phyloP scores from a whole-genome alignment of 2,888 invertebrate species.

The Trichogramma dendrolimi region DNA sequence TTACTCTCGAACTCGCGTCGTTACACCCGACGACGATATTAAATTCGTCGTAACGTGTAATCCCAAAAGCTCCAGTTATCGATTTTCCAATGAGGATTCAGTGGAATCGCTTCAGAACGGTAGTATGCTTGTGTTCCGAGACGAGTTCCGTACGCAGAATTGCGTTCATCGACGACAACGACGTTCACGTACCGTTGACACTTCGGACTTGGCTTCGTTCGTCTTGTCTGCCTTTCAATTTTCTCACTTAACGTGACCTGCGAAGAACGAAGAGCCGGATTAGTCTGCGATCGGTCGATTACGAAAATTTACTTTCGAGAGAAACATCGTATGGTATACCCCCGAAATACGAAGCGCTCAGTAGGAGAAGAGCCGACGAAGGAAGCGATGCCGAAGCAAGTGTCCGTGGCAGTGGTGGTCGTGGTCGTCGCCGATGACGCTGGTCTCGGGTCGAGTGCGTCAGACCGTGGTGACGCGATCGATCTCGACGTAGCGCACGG shows the following conservation, averaged over 20 bases:
- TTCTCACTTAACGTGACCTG: too few relatives aligned
- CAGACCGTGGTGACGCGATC: slow-evolving; percentile 89
- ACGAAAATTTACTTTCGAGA: not conserved
- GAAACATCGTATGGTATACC: not conserved
- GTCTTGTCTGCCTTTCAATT: too few relatives aligned
- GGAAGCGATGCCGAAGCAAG: not conserved
- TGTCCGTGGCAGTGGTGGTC: not conserved
- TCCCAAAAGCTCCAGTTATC: too few relatives aligned
- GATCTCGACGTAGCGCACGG: slow-evolving; percentile 87
- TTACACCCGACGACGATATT: too few relatives aligned
- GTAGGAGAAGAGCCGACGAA: not conserved
- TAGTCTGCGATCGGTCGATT: too few relatives aligned
- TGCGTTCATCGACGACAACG: not conserved
- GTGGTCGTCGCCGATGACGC: slow-evolving; percentile 33
- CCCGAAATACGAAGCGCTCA: not conserved
- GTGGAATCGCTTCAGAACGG: too few relatives aligned
- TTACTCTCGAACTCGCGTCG: too few relatives aligned
- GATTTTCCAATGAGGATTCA: too few relatives aligned
- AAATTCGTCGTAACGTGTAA: too few relatives aligned
- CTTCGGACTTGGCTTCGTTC: too few relatives aligned
- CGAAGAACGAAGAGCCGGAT: too few relatives aligned
- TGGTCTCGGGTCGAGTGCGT: slow-evolving; percentile 49
- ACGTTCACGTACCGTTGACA: not conserved
- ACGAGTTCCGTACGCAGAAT: slow-evolving; percentile 41
- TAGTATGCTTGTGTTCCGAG: not conserved